Evolutionary conservation across 2,113 vertebrate species (phyloP), one percentile per base, ranked within the genome.

Genomic region (Neoarius graeffei): DNA sequence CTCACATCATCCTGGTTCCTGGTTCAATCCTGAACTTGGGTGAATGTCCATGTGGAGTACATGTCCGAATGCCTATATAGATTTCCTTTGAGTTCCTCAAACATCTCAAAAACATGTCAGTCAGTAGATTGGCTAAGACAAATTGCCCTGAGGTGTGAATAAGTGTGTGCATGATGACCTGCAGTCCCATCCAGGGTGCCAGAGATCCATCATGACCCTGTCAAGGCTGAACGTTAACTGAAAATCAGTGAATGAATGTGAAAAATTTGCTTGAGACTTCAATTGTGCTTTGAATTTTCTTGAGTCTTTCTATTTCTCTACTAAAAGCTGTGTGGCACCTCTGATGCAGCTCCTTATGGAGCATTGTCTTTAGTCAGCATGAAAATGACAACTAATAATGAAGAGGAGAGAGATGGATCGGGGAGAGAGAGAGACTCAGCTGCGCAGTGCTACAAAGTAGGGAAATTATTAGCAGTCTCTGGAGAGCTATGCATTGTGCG

Each of bases 321-420:
- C 76, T 81, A 84, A 60, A 84, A 56, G 87, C 87, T 87, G 64
- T 77, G 62, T 87, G 87, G 88, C 88, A 86, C 66, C 62, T 87
- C 66, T 90, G 85, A 90, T 90, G 77, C 77, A 80, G 15, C 81
- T 71, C 69, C 85, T 87, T 74, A 80, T 13, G 74, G 83, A 73
- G 89, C 64, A 85, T 80, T 88, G 88, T 89, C 87, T 88, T 87
- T 90, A 87, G 89, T 88, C 90, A 91, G 90, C 71, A 89, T 90
- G 87, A 87, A 90, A 90, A 90, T 87, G 82, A 87, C 90, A 90
- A 90, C 87, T 91, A 90, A 89, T 82, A 87, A 89, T 77, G 85
- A 57, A 54, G 76, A 83, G 52, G 54, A 66, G 81, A 35, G 27
- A 57, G 1, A 54, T 52, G 54, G 1, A 86, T 14, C 79, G 57